Evolutionary conservation across 2,113 vertebrate species (phyloP).

Genomic region (Lepidothrix coronata): DNA sequence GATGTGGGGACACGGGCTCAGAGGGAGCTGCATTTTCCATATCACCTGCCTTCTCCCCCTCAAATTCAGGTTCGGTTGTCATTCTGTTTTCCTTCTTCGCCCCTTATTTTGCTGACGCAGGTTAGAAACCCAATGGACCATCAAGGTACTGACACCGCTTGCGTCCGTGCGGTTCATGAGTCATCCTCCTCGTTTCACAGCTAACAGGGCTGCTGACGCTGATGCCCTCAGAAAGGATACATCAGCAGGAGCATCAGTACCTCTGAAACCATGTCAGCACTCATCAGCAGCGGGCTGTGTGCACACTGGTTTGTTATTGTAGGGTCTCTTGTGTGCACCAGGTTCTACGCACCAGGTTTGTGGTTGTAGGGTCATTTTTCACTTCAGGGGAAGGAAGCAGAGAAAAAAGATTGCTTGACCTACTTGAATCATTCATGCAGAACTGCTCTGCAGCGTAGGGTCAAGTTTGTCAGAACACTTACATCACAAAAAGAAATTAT

Average conservation of each 20-base stretch:
- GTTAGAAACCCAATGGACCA: neutral
- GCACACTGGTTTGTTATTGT: neutral
- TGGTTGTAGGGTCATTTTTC: neutral
- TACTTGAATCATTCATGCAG: conserved; percentile 21
- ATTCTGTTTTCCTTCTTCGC: neutral
- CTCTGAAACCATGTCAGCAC: neutral
- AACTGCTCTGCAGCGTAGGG: neutral
- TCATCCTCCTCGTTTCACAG: conserved; percentile 20
- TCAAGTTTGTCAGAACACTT: conserved; percentile 24
- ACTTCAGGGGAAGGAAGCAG: neutral
- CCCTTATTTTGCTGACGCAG: neutral
- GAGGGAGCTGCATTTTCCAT: neutral
- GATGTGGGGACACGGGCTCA: neutral
- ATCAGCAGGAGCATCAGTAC: neutral
- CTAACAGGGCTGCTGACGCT: neutral
- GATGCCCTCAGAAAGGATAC: conserved; percentile 19
- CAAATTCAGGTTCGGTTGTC: neutral
- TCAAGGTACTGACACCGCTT: neutral
- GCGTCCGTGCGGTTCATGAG: neutral
- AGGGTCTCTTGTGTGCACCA: neutral
- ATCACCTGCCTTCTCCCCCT: neutral
- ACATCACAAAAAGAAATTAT: neutral
- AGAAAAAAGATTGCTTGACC: neutral
- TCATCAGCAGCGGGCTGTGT: neutral
- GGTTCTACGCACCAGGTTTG: accelerated